A percentile compares a stretch with the other conserved stretches of the same genome.
phyloP scores from a whole-genome alignment of 2,113 vertebrate species.

The Ondatra zibethicus region DNA sequence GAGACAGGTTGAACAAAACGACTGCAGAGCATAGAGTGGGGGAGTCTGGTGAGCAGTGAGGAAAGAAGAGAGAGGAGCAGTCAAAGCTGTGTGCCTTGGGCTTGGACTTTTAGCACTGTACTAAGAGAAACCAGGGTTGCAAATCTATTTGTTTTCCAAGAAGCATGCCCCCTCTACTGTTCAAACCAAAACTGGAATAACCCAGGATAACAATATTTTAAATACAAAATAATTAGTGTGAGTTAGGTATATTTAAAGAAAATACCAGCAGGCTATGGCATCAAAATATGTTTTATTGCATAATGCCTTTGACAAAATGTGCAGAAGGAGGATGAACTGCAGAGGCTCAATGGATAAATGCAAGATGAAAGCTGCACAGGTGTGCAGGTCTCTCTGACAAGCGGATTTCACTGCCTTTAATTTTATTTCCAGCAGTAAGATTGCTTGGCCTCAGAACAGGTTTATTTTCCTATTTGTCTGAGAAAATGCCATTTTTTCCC shows the following conservation, averaged over 20 bases:
- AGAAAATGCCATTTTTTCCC: background rate
- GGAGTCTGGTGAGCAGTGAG: background rate
- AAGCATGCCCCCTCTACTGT: background rate
- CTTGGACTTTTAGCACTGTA: background rate
- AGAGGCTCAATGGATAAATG: slow-evolving; percentile 45
- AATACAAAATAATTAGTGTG: slow-evolving; percentile 8
- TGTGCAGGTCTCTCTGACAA: background rate
- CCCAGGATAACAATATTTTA: background rate
- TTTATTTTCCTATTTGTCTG: background rate
- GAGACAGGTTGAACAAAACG: slow-evolving; percentile 13
- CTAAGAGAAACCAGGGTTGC: background rate
- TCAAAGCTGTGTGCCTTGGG: background rate
- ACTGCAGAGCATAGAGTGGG: background rate
- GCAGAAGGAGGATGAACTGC: background rate
- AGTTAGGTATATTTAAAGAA: slow-evolving; percentile 12
- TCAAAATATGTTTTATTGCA: background rate
- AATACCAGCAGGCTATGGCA: background rate
- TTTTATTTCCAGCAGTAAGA: background rate
- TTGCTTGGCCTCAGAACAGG: background rate
- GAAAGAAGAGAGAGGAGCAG: background rate
- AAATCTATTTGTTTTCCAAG: background rate
- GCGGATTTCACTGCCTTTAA: background rate
- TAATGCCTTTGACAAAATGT: background rate
- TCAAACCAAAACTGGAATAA: background rate
- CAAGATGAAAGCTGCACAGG: background rate